Evolutionary conservation across 1,140 invertebrate genomes (phyloP), one percentile per base, ranked within the genome.

Genomic region (Cyclina sinensis): DNA sequence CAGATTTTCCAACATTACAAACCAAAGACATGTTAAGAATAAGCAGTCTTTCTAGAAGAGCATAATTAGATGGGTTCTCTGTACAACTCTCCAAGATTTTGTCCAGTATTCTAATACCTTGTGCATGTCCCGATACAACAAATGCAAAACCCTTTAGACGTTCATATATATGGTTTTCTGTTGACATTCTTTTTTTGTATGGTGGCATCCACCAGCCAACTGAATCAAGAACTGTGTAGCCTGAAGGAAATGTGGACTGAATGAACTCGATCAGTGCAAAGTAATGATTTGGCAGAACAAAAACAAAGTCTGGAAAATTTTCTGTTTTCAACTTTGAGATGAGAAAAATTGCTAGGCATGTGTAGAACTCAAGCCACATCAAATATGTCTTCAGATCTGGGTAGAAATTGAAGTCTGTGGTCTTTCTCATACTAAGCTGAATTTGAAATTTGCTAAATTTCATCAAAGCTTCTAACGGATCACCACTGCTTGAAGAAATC

Each of bases 281-380:
- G 62, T 91, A 93, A 48, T 89, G 89, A 0, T 73, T 80, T 7
- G 92, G 92, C 1, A 91, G n/a, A 12, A 91, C 21, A 62, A 91
- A 91, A 5, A 88, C 82, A 18, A 89, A 81, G 78, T 74, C 59
- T n/a, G 74, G 14, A 21, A 81, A 48, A 11, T 37, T 82, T 32
- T 65, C 54, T 27, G 54, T 37, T 24, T 89, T 86, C 14, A 91
- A 37, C 78, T 92, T 93, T 12, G 90, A 90, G 57, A 83, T 80
- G 1, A 93, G 39, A 16, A 80, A 88, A 30, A 91, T 88, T 1
- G 88, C 89, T 11, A 92, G 30, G 1, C 89, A 89, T n/a, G 87
- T 81, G 46, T 85, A 93, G 51, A 91, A 91, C 57, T 94, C 93
- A 54, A 91, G 54, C 92, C 93, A 93, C 68, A 93, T 88, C 2